phyloP scores from a whole-genome alignment of 2,888 invertebrate species.

The Saturnia pavonia region DNA sequence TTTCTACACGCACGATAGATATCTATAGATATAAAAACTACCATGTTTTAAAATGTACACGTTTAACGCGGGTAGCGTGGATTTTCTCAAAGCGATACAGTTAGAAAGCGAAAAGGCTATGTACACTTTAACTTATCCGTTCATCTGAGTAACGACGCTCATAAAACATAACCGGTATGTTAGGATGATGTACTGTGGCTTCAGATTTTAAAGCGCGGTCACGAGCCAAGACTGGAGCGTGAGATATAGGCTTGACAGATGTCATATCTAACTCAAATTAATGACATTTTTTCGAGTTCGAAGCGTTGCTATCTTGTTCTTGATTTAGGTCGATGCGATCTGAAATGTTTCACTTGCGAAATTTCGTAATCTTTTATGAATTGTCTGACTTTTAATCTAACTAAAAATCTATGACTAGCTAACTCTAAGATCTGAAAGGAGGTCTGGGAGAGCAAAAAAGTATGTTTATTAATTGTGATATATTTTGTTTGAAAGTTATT shows the following conservation, averaged over 20 bases:
- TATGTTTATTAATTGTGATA: not conserved
- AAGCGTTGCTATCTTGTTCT: constrained; percentile 5
- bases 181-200: constrained; percentile 44
- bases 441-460: not conserved
- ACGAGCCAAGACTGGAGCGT: constrained; percentile 17
- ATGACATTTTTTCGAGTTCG: constrained; percentile 7
- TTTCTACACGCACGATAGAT: not conserved
- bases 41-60: not conserved
- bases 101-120: constrained; percentile 26
- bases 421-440: not conserved
- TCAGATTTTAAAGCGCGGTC: constrained; percentile 13
- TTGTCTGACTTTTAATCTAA: not conserved
- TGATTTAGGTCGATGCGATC: constrained; percentile 2
- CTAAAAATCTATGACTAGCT: not conserved
- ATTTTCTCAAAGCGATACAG: constrained; percentile 26
- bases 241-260: constrained; percentile 9
- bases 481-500: not conserved
- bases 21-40: constrained; percentile 1
- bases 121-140: constrained; percentile 35
- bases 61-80: constrained; percentile 8
- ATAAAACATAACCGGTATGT: constrained; percentile 51
- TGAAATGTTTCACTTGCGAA: not conserved
- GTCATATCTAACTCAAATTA: constrained; percentile 5
- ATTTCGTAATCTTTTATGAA: not conserved
- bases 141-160: constrained; percentile 44